Percentiles rank a stretch among this genome's conserved stretches.
Conservation (phyloP, 2,888 invertebrate genomes). For the Tuta absoluta region DNA sequence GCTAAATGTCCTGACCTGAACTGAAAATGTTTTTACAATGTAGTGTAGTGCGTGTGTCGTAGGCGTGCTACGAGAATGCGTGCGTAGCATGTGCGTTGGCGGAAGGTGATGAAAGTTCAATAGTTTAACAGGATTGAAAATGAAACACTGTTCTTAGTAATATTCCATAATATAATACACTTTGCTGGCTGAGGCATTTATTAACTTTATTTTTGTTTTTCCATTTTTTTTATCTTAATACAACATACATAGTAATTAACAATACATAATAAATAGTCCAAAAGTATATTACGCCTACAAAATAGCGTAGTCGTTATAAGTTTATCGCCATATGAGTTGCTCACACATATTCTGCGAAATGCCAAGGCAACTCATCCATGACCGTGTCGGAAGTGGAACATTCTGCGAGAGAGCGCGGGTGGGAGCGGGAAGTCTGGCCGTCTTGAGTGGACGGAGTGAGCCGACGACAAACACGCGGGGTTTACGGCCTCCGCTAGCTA, state of each 20-base stretch:
- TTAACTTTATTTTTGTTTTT: conserved; percentile 81
- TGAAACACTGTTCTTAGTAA: conserved; percentile 50
- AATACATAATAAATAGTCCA: conserved; percentile 82
- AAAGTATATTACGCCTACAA: conserved; percentile 82
- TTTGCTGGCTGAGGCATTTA: conserved; percentile 81
- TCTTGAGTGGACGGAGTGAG: conserved; percentile 8
- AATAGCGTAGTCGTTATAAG: conserved; percentile 81
- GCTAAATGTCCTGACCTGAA: neutral
- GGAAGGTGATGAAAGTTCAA: neutral
- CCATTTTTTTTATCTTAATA: conserved; percentile 79
- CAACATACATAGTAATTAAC: conserved; percentile 82
- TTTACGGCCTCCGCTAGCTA: too few species aligned
- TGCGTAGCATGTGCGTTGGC: neutral
- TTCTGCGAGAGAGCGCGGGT: conserved; percentile 58
- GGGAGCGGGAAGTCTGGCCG: conserved; percentile 31
- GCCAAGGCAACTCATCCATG: conserved; percentile 72
- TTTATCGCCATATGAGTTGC: conserved; percentile 79
- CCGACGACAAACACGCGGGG: neutral
- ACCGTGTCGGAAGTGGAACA: conserved; percentile 66
- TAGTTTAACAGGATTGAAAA: conserved; percentile 28
- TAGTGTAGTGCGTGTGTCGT: neutral
- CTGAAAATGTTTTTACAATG: neutral
- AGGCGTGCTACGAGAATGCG: neutral
- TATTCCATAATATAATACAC: too few species aligned
- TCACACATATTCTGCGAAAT: conserved; percentile 62